Evolutionary conservation across 2,113 vertebrate genomes (phyloP), one percentile per base, ranked within the genome.

Genomic region (Cettia cetti): DNA sequence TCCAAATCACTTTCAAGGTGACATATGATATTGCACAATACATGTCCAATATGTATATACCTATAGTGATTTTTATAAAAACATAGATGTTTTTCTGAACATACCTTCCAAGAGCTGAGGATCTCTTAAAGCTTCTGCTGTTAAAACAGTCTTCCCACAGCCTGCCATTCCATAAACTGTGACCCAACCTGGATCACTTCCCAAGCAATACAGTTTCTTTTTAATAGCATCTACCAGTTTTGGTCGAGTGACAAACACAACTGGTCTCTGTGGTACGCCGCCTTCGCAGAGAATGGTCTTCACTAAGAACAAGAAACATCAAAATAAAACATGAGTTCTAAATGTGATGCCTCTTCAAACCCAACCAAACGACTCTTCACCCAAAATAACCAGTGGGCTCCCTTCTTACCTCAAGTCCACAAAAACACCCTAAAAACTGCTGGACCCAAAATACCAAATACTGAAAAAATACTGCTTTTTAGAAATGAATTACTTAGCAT

Each of bases 81-180:
- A 33, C 18, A 63, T 0, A 31, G 5, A 45, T 2, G 1, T 42
- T 88, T 80, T 86, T 49, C 31, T 78, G 30, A 13, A 74, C 57
- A 40, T 98, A 99, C 99, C 98, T 97, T 98, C 97, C 60, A 99
- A 97, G 85, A 99, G 95, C 4, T 40, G 81, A 35, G 98, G 98
- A 95, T 99, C 98, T 80, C 99, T 97, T 87, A 99, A 98, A 31
- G 98, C 98, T 97, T 99, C 99, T 23, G 99, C 99, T 74, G 99
- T 98, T 92, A 99, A 94, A 61, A 99, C 98, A n/a, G 99, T 99
- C 96, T 99, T 99, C 20, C 99, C 99, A 18, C 99, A 99, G 70
- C 99, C 99, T 33, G 99, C 99, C 99, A 99, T 99, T 74, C 99
- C 99, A 82, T 98, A 99, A 33, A 99, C 97, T 4, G 98, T 98